Evolutionary conservation across 2,888 invertebrate genomes (phyloP), one percentile per base, ranked within the genome.

Genomic region (Ariolimax columbianus): DNA sequence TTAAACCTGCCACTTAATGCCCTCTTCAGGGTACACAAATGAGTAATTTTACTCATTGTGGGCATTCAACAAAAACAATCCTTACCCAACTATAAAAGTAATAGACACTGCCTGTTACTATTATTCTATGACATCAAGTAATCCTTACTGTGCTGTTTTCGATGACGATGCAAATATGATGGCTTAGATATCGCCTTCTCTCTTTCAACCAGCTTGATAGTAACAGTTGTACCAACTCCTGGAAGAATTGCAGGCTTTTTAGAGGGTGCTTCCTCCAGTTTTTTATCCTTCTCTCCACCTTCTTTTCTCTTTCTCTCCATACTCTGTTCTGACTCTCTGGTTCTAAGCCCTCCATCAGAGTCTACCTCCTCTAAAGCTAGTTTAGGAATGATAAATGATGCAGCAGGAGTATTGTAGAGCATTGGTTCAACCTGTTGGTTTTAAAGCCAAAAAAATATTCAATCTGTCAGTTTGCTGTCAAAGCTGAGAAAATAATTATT

Each of bases 211-310:
- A 92, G 86, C 2, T 87, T 83, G 26, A 91, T 89, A 43, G 89
- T 87, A 40, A 88, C 87, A 33, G 89, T 86, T 40, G 92, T 92
- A n/a, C 92, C 92, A 80, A 90, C 89, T 19, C 89, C 89, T 30
- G 89, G 86, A 26, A 93, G 85, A 70, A 93, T 93, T 19, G 92
- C 92, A n/a, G 92, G 92, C 78, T 92, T 92, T n/a, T 38, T 72
- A 55, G 55, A 47, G 11, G 55, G 3, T 7, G 40, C 68, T 89
- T 89, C 80, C 86, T 84, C 43, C 86, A 77, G 43, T 88, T 86
- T 11, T 88, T 87, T n/a, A 51, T 73, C n/a, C 43, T 70, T 59
- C 30, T 81, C 55, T 7, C 68, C 47, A 0, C 43, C 19, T n/a
- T 75, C 40, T 33, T 63, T 43, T 43, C n/a, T 19, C 33, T 51